Evolutionary conservation across 1,140 invertebrate species (phyloP).

Genomic region (Diorhabda carinulata): DNA sequence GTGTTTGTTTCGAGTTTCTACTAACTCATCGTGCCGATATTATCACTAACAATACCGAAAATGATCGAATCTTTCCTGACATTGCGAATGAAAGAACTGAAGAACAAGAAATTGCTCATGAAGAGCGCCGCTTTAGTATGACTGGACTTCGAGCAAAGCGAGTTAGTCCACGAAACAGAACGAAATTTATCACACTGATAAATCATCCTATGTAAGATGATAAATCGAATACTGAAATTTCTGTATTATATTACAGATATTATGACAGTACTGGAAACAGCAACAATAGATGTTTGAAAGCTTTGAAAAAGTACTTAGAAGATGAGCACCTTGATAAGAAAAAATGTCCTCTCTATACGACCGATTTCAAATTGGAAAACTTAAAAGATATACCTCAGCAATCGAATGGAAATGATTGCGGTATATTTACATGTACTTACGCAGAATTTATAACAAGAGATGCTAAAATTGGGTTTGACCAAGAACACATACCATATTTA

Average conservation of each 20-base stretch:
- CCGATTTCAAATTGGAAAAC: conserved; percentile 65
- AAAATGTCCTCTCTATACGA: conserved; percentile 65
- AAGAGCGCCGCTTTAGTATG: too few relatives aligned
- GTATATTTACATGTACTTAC: conserved; percentile 95
- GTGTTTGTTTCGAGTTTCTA: too few relatives aligned
- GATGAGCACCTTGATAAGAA: conserved; percentile 88
- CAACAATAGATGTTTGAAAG: conserved; percentile 71
- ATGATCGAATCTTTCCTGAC: too few relatives aligned
- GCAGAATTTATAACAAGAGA: conserved; percentile 86
- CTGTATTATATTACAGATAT: conserved; percentile 54
- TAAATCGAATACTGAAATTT: too few relatives aligned
- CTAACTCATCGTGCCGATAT: too few relatives aligned
- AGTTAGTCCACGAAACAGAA: too few relatives aligned
- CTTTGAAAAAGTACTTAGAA: conserved; percentile 70
- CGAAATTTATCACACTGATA: too few relatives aligned
- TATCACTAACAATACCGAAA: too few relatives aligned
- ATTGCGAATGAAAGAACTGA: too few relatives aligned
- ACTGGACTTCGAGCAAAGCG: too few relatives aligned
- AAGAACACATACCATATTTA: conserved; percentile 92
- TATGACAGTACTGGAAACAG: conserved; percentile 89
- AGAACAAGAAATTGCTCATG: too few relatives aligned
- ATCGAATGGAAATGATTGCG: conserved; percentile 97
- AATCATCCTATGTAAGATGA: too few relatives aligned
- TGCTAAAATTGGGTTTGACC: conserved; percentile 72
- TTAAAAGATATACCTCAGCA: conserved; percentile 87